Evolutionary conservation across 2,797 vertebrate species (phyloP).

Genomic region (Mionectes olivaceus): DNA sequence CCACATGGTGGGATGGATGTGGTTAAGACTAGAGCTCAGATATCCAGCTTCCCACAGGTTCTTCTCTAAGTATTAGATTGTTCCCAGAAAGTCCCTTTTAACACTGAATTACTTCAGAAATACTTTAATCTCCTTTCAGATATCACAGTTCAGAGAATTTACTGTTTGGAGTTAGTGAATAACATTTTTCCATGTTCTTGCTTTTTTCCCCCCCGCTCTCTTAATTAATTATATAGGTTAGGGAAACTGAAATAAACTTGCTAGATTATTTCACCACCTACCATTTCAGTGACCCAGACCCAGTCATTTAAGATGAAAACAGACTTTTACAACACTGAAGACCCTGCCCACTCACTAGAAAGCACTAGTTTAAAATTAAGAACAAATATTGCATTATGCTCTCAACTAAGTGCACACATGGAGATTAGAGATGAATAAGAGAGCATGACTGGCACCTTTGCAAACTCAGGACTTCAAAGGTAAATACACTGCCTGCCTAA

Average conservation of each 20-base stretch:
- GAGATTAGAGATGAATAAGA: neutral
- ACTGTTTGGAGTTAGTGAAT: neutral
- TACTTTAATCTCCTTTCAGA: neutral
- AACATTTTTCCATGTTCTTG: neutral
- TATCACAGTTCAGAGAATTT: neutral
- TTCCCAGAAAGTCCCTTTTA: neutral
- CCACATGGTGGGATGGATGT: rapidly evolving
- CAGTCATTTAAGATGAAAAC: neutral
- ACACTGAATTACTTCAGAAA: neutral
- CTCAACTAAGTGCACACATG: neutral
- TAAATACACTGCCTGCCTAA: neutral
- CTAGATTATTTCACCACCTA: neutral
- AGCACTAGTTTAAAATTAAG: neutral
- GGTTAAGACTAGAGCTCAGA: neutral
- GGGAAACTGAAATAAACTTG: neutral
- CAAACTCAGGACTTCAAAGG: slow-evolving; percentile 6
- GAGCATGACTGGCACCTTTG: neutral
- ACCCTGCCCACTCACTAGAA: neutral
- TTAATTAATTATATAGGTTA: neutral
- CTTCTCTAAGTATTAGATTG: neutral
- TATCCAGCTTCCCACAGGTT: neutral
- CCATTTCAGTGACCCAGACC: neutral
- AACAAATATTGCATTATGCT: neutral
- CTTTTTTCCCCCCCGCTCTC: neutral
- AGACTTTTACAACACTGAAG: neutral